phyloP scores from a whole-genome alignment of 2,797 vertebrate species.

The Chaenodraco wilsoni region DNA sequence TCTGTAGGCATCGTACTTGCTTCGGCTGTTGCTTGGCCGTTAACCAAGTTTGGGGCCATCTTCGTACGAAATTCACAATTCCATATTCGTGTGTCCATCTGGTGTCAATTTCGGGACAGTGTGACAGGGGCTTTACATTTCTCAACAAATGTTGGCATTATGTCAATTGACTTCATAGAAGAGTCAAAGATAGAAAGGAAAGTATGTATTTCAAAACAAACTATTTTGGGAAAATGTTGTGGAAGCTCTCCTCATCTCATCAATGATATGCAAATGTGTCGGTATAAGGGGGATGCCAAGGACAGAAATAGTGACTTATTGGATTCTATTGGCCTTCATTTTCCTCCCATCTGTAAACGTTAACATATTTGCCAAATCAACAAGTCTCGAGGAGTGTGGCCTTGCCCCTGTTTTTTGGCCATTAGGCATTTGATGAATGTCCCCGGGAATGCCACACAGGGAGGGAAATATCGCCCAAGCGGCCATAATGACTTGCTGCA shows the following conservation, averaged over 20 bases:
- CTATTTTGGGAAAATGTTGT: neutral
- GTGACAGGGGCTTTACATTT: neutral
- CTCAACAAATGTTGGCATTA: neutral
- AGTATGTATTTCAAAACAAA: neutral
- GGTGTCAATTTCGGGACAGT: no score
- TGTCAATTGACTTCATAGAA: no score
- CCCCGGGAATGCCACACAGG: conserved; percentile 51
- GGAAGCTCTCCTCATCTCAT: conserved; percentile 5
- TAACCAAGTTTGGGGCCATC: no score
- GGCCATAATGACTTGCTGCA: conserved; percentile 57
- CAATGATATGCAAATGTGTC: conserved; percentile 16
- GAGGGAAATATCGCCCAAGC: conserved; percentile 50
- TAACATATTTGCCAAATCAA: conserved; percentile 51
- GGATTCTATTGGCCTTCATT: conserved; percentile 57
- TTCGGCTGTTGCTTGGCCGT: no score
- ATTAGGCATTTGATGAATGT: conserved; percentile 75
- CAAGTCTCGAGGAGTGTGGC: conserved; percentile 48
- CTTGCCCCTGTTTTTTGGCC: conserved; percentile 63
- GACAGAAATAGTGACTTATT: conserved; percentile 63
- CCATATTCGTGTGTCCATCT: no score
- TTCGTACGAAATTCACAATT: no score
- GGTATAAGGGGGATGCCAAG: conserved; percentile 29
- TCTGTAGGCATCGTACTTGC: no score
- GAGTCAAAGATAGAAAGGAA: no score
- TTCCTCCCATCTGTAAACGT: conserved; percentile 65